Percentiles rank a stretch among this genome's conserved stretches.
phyloP scores from a whole-genome alignment of 2,797 vertebrate genomes.

The Cyclopterus lumpus region DNA sequence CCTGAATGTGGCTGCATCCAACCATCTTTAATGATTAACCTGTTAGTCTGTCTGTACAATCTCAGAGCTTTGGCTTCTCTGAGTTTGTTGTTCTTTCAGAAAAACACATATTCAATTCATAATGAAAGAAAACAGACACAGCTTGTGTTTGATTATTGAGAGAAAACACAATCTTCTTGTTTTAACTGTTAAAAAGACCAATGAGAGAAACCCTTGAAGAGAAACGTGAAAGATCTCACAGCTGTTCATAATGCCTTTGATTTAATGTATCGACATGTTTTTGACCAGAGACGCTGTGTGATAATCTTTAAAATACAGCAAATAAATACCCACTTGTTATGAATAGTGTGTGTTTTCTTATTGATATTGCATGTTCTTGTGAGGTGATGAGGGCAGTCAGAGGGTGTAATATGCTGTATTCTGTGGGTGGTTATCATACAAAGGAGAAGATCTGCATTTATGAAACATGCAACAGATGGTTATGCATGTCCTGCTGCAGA shows the following conservation, averaged over 20 bases:
- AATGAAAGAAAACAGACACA: neutral
- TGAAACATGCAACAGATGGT: neutral
- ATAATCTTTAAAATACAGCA: slow-evolving; percentile 7
- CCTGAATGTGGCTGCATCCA: no score
- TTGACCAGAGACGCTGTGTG: neutral
- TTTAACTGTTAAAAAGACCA: neutral
- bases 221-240: neutral
- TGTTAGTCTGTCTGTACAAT: no score
- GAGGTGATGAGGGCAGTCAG: neutral
- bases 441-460: no score
- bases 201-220: neutral
- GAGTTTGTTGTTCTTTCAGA: no score
- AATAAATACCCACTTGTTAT: slow-evolving; percentile 41
- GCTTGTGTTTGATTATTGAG: neutral
- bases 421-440: no score
- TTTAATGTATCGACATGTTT: neutral
- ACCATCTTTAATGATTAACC: no score
- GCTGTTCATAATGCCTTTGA: neutral
- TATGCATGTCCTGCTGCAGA: neutral
- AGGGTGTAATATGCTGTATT: neutral
- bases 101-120: no score
- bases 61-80: no score
- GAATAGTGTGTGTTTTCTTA: neutral
- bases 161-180: neutral
- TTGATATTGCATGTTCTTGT: rapidly evolving